Conservation (phyloP, 2,113 vertebrate species). For the Chaetura pelagica region DNA sequence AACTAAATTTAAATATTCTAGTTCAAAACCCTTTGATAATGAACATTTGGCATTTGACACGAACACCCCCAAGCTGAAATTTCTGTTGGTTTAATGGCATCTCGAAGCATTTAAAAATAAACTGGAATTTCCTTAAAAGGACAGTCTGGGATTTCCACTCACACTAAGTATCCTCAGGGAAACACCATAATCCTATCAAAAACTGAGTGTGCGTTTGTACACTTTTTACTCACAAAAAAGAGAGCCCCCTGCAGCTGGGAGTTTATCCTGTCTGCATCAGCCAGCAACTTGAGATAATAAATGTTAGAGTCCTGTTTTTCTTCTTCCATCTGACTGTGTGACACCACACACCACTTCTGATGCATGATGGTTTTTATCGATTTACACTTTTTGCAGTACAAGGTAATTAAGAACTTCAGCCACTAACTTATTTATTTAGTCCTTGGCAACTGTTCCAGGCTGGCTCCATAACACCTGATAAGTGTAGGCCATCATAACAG, state of each 20-base stretch:
- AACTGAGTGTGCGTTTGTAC: neutral
- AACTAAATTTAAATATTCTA: neutral
- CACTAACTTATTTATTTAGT: neutral
- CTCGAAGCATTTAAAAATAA: neutral
- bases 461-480: neutral
- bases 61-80: neutral
- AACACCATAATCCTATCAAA: neutral
- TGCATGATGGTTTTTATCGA: rapidly evolving
- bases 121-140: neutral
- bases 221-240: neutral
- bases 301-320: neutral
- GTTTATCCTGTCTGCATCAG: neutral
- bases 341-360: neutral
- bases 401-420: neutral
- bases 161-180: neutral
- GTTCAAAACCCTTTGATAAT: neutral
- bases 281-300: neutral
- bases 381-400: neutral
- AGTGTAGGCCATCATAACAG: neutral
- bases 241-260: neutral
- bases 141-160: neutral
- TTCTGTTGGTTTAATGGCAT: neutral
- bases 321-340: neutral
- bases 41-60: neutral
- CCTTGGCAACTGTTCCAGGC: neutral